Evolutionary conservation across 2,888 invertebrate genomes (phyloP).

Genomic region (Sinotaia quadrata): DNA sequence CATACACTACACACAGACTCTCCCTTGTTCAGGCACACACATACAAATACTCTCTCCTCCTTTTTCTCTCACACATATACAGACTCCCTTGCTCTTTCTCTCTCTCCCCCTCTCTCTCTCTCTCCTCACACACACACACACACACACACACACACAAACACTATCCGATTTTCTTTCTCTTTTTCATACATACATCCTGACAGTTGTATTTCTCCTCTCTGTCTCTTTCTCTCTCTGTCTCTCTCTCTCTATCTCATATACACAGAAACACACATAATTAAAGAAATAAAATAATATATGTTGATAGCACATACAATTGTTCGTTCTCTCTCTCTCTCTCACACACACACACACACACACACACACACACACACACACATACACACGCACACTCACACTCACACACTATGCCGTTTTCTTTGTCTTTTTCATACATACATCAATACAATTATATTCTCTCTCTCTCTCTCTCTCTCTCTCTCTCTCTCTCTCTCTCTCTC

Average conservation of each 20-base stretch:
- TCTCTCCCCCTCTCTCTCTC: too few relatives aligned
- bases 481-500: background rate
- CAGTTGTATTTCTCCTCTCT: background rate
- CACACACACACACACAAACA: background rate
- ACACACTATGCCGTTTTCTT: too few relatives aligned
- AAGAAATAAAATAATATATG: too few relatives aligned
- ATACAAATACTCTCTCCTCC: background rate
- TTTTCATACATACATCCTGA: too few relatives aligned
- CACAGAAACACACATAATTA: too few relatives aligned
- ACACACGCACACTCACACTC: background rate
- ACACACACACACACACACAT: background rate
- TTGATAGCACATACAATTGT: too few relatives aligned
- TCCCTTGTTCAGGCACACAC: background rate
- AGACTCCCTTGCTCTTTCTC: too few relatives aligned
- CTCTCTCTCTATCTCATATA: too few relatives aligned
- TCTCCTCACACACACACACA: background rate
- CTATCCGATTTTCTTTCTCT: background rate
- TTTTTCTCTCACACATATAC: background rate
- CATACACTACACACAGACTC: background rate
- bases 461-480: background rate
- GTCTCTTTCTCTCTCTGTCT: background rate
- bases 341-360: too few relatives aligned
- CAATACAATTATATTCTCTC: too few relatives aligned
- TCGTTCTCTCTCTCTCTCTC: too few relatives aligned
- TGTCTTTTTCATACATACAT: too few relatives aligned